These are phyloP conservation scores for Diabrotica balteata DNA, from an alignment of 2,888 invertebrate species.

Conservation along the genomic window DNA sequence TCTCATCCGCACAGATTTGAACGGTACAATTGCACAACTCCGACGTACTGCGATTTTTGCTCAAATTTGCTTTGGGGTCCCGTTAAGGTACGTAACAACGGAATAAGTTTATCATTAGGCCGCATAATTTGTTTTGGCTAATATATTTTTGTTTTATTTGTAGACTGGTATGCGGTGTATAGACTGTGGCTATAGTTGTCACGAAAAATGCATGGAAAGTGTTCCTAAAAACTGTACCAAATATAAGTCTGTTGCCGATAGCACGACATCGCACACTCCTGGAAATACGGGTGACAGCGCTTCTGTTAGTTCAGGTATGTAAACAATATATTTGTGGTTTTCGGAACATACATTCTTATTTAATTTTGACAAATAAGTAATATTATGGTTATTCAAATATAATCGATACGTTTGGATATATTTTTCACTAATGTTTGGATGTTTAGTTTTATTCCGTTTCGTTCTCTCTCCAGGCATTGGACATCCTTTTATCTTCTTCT, in stretches of 20 bases:
- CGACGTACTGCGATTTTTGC: slow-evolving; percentile 90
- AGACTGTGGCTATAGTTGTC: slow-evolving; percentile 94
- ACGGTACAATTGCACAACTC: slow-evolving; percentile 84
- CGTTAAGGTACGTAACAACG: slow-evolving; percentile 70
- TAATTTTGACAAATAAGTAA: too few species aligned
- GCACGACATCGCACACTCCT: slow-evolving; percentile 53
- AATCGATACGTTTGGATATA: too few species aligned
- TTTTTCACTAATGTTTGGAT: too few species aligned
- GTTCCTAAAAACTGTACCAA: slow-evolving; percentile 88
- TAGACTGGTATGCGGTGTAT: slow-evolving; percentile 70
- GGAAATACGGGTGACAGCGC: slow-evolving; percentile 71
- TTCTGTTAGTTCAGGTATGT: slow-evolving; percentile 73
- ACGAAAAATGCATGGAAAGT: slow-evolving; percentile 90
- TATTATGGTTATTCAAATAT: too few species aligned
- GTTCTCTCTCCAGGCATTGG: too few species aligned
- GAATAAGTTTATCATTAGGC: too few species aligned
- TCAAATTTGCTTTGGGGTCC: slow-evolving; percentile 91
- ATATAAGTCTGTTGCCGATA: slow-evolving; percentile 67
- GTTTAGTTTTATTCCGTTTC: too few species aligned
- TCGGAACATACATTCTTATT: too few species aligned
- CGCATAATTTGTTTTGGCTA: too few species aligned
- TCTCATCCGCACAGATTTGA: slow-evolving; percentile 85
- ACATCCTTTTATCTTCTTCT: too few species aligned
- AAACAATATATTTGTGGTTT: neutral
- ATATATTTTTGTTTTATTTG: slow-evolving; percentile 28